Base-by-base conservation (phyloP, 2,888 invertebrate species). In the Nemotelus pantherinus region DNA sequence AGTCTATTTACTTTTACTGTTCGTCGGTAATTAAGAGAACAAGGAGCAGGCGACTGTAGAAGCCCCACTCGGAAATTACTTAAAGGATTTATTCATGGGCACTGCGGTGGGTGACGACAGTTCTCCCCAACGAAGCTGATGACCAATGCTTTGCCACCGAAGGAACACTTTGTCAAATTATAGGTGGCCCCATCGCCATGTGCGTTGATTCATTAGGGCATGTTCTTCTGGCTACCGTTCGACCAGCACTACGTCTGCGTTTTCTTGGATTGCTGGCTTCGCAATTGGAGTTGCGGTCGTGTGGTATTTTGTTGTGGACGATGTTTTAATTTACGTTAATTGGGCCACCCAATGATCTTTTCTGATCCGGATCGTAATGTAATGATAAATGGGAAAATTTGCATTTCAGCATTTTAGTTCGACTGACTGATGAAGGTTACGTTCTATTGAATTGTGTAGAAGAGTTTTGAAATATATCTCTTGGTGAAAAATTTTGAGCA, bases 241-340 rank as follows among this genome's bases (percentile, higher is more conserved):
- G 70, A 53, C 55, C 55, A 70, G 55, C 70, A 53, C 41, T 53
- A 70, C 57, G 57, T 57, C 25, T 57, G 57, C 10, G 43, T 41
- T 48, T 43, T 45, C 48, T 74, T 74, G 74, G 25, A 63, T 74
- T 60, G 53, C 25, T 50, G 50, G 48, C 58, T n/a, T 58, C 53
- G 76, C 76, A 76, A 53, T 57, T 41, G 25, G 7, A 53, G 10
- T 44, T 4, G 53, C 55, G 67, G 68, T 68, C 45, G 55, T 45
- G 39, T 58, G 77, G 70, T 74, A 70, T 77, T 70, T 77, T 77
- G 77, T 74, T 74, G 74, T 45, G 74, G 77, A 77, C 77, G 74
- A 80, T 77, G 77, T 80, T 77, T 80, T 80, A 80, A 78, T 80
- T 77, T 76, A 78, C 77, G 79, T 78, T 80, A 80, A 80, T 80